Conservation (phyloP, 2,113 vertebrate species). For the Crypturellus undulatus region DNA sequence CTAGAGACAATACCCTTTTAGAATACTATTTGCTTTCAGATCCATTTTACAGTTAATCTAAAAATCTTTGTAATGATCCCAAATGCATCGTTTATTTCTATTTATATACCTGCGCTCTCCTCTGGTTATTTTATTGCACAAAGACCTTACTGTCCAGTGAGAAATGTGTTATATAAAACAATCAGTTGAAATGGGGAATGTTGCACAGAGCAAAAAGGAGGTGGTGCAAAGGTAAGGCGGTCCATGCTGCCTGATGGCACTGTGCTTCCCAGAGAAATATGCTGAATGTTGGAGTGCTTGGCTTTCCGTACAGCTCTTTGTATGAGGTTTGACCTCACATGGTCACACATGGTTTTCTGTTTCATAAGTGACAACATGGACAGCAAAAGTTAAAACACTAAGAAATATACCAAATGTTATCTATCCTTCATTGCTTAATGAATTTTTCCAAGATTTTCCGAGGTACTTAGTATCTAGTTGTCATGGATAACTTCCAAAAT, state of each 20-base stretch:
- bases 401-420: background rate
- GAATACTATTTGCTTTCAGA: background rate
- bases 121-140: background rate
- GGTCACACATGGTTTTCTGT: background rate
- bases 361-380: background rate
- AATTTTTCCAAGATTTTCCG: background rate
- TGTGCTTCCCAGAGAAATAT: background rate
- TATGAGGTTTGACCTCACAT: background rate
- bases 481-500: background rate
- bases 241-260: background rate
- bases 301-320: background rate
- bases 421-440: background rate
- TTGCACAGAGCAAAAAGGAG: background rate
- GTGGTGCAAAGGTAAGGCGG: background rate
- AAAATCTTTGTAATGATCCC: background rate
- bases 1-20: background rate
- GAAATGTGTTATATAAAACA: background rate
- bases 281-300: background rate
- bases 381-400: background rate
- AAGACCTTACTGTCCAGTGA: background rate
- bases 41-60: background rate
- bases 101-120: background rate
- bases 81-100: background rate
- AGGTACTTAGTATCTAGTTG: background rate
- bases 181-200: background rate